Evolutionary conservation across 1,140 invertebrate genomes (phyloP).

Genomic region (Drosophila kikkawai): DNA sequence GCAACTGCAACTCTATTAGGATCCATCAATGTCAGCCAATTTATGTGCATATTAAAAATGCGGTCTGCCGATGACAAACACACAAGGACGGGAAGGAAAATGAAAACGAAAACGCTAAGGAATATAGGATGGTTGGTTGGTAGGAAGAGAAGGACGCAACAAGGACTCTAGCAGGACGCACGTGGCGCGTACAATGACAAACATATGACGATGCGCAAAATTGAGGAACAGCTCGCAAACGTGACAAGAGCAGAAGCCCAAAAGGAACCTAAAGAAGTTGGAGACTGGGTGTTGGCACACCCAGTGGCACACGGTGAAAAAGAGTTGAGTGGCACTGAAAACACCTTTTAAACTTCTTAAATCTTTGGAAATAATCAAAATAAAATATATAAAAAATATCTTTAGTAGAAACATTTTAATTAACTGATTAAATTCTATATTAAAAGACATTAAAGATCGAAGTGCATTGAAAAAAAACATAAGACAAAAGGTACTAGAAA

Average conservation of each 20-base stretch:
- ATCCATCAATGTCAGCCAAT: constrained; percentile 82
- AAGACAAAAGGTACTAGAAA: too few species aligned
- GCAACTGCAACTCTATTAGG: constrained; percentile 75
- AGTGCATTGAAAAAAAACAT: too few species aligned
- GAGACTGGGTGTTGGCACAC: neutral
- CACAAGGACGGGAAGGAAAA: constrained; percentile 28
- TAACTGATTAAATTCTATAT: too few species aligned
- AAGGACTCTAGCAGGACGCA: constrained; percentile 42
- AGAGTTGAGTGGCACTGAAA: neutral
- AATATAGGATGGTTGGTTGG: neutral
- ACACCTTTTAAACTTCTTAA: too few species aligned
- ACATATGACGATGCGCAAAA: constrained; percentile 72
- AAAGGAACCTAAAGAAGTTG: constrained; percentile 16
- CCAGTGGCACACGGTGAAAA: constrained; percentile 1
- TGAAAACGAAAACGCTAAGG: constrained; percentile 14
- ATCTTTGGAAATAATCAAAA: too few species aligned
- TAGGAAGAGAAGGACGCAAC: constrained; percentile 1
- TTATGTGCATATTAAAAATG: constrained; percentile 84
- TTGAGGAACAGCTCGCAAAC: constrained; percentile 70
- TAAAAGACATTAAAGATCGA: too few species aligned
- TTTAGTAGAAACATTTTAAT: too few species aligned
- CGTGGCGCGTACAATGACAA: constrained; percentile 53
- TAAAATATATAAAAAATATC: too few species aligned
- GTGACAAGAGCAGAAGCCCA: constrained; percentile 60
- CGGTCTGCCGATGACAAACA: constrained; percentile 79